Base-by-base conservation (phyloP, 2,113 vertebrate genomes). In the Strix uralensis region DNA sequence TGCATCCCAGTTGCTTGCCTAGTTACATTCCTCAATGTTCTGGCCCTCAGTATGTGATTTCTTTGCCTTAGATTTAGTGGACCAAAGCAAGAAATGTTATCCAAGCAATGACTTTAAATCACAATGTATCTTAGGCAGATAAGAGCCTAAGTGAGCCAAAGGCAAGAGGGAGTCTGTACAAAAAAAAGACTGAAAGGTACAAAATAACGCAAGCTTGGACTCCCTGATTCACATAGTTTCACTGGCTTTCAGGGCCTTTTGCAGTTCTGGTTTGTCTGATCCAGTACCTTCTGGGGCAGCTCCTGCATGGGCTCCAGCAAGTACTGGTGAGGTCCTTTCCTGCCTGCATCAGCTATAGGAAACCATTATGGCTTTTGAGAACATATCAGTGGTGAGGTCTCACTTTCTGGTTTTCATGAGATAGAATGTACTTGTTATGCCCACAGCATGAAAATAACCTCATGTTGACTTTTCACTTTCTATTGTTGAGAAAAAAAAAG, bases 401-500 rank as follows among this genome's bases (percentile, higher is more conserved):
- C 90, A 25, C 77, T 44, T 66, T 26, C 86, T 82, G 73, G 26
- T 81, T 92, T 97, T 95, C 88, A 82, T 88, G 90, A 96, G 96
- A 94, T 85, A 84, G 90, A 89, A 90, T 95, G 81, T 96, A 88
- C 92, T 96, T 96, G 96, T 73, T 94, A 92, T 95, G 93, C 91
- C 73, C 95, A 92, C 92, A 96, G 95, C 95, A 97, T 98, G 97
- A 97, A 97, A 97, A 94, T 97, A 93, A 96, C 89, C 87, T 96
- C 74, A 3, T 96, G 92, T 92, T 98, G 97, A 97, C 89, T 97
- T 97, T 97, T 65, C 94, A 80, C 97, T 97, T 97, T 83, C 95
- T 87, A 32, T 78, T 97, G 92, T 97, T 97, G 94, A 97, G 97
- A 98, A 98, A 97, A 46, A 46, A 97, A 98, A 98, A 98, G 97